Percentiles rank a stretch among this genome's conserved stretches.
Evolutionary conservation across 2,113 vertebrate genomes (phyloP).

Genomic region (Cyphomyrus plagiostoma): DNA sequence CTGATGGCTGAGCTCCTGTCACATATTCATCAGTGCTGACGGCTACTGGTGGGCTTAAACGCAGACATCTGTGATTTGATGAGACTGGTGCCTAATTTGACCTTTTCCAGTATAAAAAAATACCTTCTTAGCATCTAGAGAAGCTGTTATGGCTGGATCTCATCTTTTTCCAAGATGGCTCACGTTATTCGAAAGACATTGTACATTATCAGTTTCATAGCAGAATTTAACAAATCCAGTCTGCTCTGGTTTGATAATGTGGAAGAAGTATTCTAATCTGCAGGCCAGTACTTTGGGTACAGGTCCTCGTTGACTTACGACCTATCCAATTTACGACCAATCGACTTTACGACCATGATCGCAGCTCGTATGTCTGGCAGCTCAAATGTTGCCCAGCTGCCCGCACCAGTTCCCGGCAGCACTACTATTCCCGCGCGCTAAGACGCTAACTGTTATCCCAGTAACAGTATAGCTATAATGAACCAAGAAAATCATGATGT

Average conservation of each 20-base stretch:
- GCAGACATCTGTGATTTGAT: neutral
- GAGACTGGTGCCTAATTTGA: neutral
- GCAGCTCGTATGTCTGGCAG: too few relatives aligned
- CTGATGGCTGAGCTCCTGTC: neutral
- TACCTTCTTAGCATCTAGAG: neutral
- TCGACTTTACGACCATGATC: too few relatives aligned
- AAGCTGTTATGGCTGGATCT: neutral
- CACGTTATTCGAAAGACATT: neutral
- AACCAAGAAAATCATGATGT: too few relatives aligned
- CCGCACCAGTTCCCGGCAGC: too few relatives aligned
- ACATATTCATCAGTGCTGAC: neutral
- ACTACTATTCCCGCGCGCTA: too few relatives aligned
- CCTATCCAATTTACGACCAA: too few relatives aligned
- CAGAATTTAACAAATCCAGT: neutral
- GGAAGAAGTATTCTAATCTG: neutral
- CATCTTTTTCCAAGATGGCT: neutral
- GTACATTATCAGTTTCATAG: neutral
- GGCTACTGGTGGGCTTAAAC: neutral
- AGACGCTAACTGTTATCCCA: too few relatives aligned
- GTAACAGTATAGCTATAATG: too few relatives aligned
- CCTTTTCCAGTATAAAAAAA: neutral
- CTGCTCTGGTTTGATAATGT: neutral
- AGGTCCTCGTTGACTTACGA: too few relatives aligned
- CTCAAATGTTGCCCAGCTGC: too few relatives aligned
- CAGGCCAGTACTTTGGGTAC: neutral